Evolutionary conservation across 2,888 invertebrate genomes (phyloP).

Genomic region (Aethes cnicana): DNA sequence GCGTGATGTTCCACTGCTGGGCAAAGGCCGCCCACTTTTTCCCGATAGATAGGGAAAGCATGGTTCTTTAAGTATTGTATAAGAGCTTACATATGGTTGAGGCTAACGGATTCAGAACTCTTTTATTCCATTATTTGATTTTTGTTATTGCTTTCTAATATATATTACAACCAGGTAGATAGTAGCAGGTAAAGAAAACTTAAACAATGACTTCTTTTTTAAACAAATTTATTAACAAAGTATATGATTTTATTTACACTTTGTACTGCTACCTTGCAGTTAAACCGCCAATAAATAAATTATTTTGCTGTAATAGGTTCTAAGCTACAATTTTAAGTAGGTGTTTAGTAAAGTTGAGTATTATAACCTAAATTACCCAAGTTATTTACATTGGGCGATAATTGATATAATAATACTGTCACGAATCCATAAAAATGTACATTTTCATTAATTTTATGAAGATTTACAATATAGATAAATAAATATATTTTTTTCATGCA

Average conservation of each 20-base stretch:
- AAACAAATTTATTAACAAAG: constrained; percentile 22
- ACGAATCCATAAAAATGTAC: neutral
- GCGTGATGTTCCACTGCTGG: too few relatives aligned
- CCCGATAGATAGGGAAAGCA: too few relatives aligned
- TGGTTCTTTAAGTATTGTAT: too few relatives aligned
- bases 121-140: neutral
- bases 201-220: neutral
- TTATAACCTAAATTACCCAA: neutral
- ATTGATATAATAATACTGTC: constrained; percentile 21
- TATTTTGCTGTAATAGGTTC: constrained; percentile 9
- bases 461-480: too few relatives aligned
- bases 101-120: neutral
- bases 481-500: too few relatives aligned
- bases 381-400: constrained; percentile 10
- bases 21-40: too few relatives aligned
- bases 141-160: too few relatives aligned
- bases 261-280: constrained; percentile 6
- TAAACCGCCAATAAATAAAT: constrained; percentile 22
- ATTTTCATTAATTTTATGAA: neutral
- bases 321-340: constrained; percentile 10
- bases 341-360: neutral
- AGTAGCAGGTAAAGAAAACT: constrained; percentile 11
- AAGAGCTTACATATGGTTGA: neutral
- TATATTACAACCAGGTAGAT: too few relatives aligned
- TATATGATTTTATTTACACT: constrained; percentile 9